Evolutionary conservation across 2,113 vertebrate genomes (phyloP).

Genomic region (Varanus komodoensis): DNA sequence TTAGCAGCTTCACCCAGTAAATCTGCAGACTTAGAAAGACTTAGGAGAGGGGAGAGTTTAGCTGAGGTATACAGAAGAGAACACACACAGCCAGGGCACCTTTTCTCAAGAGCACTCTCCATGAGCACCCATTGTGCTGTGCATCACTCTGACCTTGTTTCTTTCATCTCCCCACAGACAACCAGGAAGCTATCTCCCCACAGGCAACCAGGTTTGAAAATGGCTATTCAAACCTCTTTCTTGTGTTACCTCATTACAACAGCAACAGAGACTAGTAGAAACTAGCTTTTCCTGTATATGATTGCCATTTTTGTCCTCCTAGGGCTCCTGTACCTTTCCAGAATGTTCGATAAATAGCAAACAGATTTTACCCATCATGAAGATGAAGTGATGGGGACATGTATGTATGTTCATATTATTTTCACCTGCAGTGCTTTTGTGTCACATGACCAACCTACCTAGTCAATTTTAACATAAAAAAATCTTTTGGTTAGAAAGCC

Average conservation of each 20-base stretch:
- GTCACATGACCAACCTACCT: no score
- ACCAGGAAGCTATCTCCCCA: not conserved
- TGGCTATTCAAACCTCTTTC: not conserved
- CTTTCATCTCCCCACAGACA: not conserved
- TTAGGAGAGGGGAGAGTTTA: not conserved
- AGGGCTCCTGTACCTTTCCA: not conserved
- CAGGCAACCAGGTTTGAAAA: not conserved
- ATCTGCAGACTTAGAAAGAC: not conserved
- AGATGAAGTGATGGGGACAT: not conserved
- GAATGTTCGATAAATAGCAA: not conserved
- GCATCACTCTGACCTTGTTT: not conserved
- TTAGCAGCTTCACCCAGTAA: not conserved
- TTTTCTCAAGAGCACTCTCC: not conserved
- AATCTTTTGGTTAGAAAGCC: no score
- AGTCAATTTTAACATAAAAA: no score
- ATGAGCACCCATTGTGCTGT: not conserved
- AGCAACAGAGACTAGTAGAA: not conserved
- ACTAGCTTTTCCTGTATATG: not conserved
- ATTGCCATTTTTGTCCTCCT: not conserved
- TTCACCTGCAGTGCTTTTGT: no score
- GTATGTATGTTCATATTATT: not conserved
- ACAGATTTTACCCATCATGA: not conserved
- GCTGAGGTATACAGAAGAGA: not conserved
- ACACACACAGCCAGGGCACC: not conserved
- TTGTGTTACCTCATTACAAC: not conserved